A percentile compares a stretch with the other conserved stretches of the same genome.
These are phyloP conservation scores for Ceriagrion tenellum DNA, from an alignment of 2,888 invertebrate genomes.

Conservation along the genomic window DNA sequence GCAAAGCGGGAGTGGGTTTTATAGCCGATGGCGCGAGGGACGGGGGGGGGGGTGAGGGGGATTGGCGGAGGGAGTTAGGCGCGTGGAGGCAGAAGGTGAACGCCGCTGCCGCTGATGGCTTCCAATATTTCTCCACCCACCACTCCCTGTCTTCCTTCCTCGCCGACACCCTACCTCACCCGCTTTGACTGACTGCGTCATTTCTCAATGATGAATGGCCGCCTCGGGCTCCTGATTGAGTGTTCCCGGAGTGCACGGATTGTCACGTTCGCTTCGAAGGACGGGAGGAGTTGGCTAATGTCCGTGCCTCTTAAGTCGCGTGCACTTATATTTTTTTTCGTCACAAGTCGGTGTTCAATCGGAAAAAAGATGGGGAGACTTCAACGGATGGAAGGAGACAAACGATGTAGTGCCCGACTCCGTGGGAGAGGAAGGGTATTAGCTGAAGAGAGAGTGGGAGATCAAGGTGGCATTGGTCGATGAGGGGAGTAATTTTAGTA, in stretches of 20 bases:
- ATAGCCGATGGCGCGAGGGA: not conserved
- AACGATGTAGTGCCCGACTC: too few species aligned
- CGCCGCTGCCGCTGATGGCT: not conserved
- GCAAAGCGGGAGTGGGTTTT: not conserved
- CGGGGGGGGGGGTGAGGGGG: not conserved
- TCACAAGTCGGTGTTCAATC: not conserved
- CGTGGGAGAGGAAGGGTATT: too few species aligned
- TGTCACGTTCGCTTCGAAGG: not conserved
- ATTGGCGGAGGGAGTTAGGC: too few species aligned
- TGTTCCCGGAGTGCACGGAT: not conserved
- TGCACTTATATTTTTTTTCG: not conserved
- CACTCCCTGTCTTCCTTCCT: not conserved
- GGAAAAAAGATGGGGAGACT: not conserved
- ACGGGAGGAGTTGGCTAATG: not conserved
- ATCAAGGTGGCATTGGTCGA: too few species aligned
- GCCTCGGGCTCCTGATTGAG: not conserved
- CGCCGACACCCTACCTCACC: not conserved
- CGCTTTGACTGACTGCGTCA: not conserved
- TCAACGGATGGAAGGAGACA: not conserved
- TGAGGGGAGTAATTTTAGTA: too few species aligned
- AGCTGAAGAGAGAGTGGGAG: too few species aligned
- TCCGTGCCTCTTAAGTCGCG: not conserved
- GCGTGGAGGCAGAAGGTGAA: not conserved
- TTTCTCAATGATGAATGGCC: not conserved
- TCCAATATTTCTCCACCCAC: slow-evolving; percentile 4